Evolutionary conservation across 2,797 vertebrate genomes (phyloP), one percentile per base, ranked within the genome.

Genomic region (Tenualosa thibaudeaui): DNA sequence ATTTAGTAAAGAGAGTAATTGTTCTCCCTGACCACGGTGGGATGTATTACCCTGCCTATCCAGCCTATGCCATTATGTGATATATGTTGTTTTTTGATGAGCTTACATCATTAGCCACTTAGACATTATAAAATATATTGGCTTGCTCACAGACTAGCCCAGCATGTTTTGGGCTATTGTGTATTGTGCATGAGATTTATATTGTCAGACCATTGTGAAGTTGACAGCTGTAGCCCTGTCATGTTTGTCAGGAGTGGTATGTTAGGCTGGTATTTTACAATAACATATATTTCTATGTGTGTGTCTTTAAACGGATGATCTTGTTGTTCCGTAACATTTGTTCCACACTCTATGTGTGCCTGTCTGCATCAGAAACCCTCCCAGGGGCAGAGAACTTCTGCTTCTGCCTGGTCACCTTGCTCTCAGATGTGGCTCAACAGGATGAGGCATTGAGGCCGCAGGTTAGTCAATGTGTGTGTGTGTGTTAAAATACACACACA

Each of bases 381-480:
- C 98, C 98, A 2, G 94, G 99, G 3, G 97, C 98, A 50, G 98
- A 99, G 93, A 99, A 95, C 91, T 99, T 99, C 94, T 98, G 96
- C 91, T 99, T 99, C 89, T 96, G 96, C 92, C 92, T 99, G 17
- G 97, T 99, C 10, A 99, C 98, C 0, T 87, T 99, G 84, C 94
- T 99, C 0, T 99, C 97, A 0, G 98, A 99, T 0, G 97, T 99
- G 0, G 97, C 98, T 19, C 97, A 97, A 82, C 94, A 95, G 58
- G 98, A 99, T 89, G 94, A 96, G 0, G 90, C 93, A 24, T 90
- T 96, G 65, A 94, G 96, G 84, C 95, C 95, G 82, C 96, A 98
- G 97, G 98, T 99, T 9, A 9, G 3, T 82, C 6, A 81, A 17
- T 78, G 71, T 78, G 37, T 78, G 26, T 78, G 71, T 19, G 46